These are phyloP conservation scores for Caenorhabditis afra DNA, from an alignment of 2,888 invertebrate genomes.

Conservation along the genomic window DNA sequence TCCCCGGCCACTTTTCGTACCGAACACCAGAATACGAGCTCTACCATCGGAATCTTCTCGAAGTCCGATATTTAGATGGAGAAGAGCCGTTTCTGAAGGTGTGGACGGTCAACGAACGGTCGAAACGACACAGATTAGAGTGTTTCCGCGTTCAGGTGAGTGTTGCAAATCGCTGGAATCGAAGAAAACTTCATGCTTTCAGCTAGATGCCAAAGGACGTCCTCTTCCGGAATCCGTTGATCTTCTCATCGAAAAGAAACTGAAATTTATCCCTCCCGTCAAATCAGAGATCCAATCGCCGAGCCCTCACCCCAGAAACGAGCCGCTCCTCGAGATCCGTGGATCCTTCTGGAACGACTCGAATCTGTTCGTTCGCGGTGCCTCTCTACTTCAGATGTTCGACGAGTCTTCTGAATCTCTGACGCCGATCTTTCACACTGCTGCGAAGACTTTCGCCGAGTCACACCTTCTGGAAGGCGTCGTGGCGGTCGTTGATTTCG, in stretches of 20 bases:
- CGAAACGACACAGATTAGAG: conserved; percentile 53
- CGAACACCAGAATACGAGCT: conserved; percentile 25
- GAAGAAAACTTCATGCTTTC: conserved; percentile 1
- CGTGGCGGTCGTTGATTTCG: conserved; percentile 48
- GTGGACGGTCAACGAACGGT: conserved; percentile 64
- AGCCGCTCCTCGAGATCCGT: conserved; percentile 23
- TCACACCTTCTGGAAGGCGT: conserved; percentile 38
- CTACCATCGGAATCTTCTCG: conserved; percentile 59
- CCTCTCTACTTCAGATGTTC: conserved; percentile 23
- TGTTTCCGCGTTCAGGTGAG: conserved; percentile 38
- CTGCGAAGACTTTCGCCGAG: conserved; percentile 52
- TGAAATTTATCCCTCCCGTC: conserved; percentile 33
- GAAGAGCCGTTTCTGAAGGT: conserved; percentile 28
- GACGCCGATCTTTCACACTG: conserved; percentile 28
- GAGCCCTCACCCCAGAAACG: too few species aligned
- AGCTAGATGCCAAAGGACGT: conserved; percentile 21
- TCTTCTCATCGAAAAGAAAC: background rate
- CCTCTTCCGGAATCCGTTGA: background rate
- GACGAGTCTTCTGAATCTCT: background rate
- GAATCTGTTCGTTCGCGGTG: conserved; percentile 18
- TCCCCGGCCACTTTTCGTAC: conserved; percentile 53
- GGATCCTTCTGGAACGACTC: conserved; percentile 13
- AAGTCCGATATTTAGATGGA: conserved; percentile 29
- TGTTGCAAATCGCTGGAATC: background rate
- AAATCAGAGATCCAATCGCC: conserved; percentile 18